Base-by-base conservation (phyloP, 1,140 invertebrate species). In the Phymorhynchus buccinoides region DNA sequence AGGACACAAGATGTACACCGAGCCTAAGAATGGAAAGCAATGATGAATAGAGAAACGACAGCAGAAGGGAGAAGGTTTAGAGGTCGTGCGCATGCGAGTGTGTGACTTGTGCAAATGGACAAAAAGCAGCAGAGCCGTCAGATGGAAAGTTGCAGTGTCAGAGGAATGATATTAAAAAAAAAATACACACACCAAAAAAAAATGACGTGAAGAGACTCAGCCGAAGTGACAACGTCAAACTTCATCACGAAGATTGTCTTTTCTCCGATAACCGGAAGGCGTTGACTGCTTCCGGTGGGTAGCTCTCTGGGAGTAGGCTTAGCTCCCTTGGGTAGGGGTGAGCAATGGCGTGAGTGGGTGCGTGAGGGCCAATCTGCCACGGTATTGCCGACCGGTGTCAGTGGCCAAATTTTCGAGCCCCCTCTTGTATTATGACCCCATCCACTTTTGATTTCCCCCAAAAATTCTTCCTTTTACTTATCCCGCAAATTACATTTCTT, bases 331-430 rank as follows among this genome's bases (percentile, higher is more conserved):
- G 56, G 56, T n/a, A 62, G 56, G 18, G 56, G n/a, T n/a, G n/a
- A n/a, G 56, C 56, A 62, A 14, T 62, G 56, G 56, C 56, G 56
- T 62, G 56, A 62, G 56, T 62, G 56, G 56, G n/a, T n/a, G n/a
- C 56, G 4, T 6, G n/a, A 22, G 14, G 22, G 56, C 12, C 48
- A 52, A 52, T 52, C 48, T 62, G 56, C 18, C 12, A 62, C 56
- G 56, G 6, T 4, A 16, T 14, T 62, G 56, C n/a, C 14, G 22
- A 4, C 56, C 56, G 12, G 56, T 22, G 56, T 16, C n/a, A 22
- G 12, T 6, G 56, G 56, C 56, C 12, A 62, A 62, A 62, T 22
- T 62, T n/a, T n/a, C n/a, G 56, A 27, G n/a, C 56, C 56, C 56
- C 56, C 56, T 27, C 56, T 62, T 52, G 48, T 52, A 52, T 14